Percentiles rank a stretch among this genome's conserved stretches.
These are phyloP conservation scores for Conus ventricosus DNA, from an alignment of 1,140 invertebrate species.

Conservation along the genomic window DNA sequence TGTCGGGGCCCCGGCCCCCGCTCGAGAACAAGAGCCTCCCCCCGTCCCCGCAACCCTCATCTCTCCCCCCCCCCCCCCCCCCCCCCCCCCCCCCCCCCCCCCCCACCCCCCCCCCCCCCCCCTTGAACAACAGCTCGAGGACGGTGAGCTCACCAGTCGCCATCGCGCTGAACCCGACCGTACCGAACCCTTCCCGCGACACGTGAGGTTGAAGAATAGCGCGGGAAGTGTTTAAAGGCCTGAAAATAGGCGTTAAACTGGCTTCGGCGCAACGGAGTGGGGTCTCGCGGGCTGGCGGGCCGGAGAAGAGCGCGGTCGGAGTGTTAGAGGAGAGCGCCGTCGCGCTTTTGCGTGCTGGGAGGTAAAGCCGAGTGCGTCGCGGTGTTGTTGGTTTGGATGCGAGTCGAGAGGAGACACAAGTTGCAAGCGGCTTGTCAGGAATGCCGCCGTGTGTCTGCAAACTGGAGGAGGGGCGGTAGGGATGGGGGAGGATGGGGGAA, in stretches of 20 bases:
- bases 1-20: constrained; percentile 13
- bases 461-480: background rate
- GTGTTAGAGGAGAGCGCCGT: background rate
- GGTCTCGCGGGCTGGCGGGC: background rate
- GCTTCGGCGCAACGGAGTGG: background rate
- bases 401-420: background rate
- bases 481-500: background rate
- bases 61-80: too few species aligned
- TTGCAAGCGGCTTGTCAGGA: constrained; percentile 1
- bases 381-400: background rate
- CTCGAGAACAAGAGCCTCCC: background rate
- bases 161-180: background rate
- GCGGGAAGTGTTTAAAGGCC: background rate
- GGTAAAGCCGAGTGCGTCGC: background rate
- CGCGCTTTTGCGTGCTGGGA: background rate
- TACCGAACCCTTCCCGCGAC: background rate
- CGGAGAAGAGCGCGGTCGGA: background rate
- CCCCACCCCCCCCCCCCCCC: background rate
- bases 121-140: background rate
- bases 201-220: constrained; percentile 4
- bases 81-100: too few species aligned
- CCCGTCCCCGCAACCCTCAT: background rate
- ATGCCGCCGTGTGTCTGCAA: constrained; percentile 3
- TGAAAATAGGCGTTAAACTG: constrained; percentile 16
- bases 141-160: background rate